Evolutionary conservation across 2,888 invertebrate genomes (phyloP), one percentile per base, ranked within the genome.

Genomic region (Drosophila ezoana): DNA sequence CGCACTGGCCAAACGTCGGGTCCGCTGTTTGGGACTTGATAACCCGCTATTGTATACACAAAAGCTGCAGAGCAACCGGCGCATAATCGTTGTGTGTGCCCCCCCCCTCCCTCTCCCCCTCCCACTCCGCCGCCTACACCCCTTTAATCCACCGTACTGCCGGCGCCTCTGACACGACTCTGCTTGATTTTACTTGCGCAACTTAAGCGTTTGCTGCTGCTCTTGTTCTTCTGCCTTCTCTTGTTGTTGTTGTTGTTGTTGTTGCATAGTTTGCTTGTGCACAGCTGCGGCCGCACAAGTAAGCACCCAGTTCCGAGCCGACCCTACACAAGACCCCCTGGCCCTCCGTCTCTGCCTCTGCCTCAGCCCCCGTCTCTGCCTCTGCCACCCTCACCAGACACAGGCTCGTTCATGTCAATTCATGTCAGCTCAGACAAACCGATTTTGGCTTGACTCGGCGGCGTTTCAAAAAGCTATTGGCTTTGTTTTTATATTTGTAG

Each of bases 1-100:
- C 72, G 62, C 63, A 63, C 52, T 62, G 52, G 14, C 37, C 48
- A 14, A 37, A 20, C 43, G 57, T 40, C 59, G 54, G 60, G 54
- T 58, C 53, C 70, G 85, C 82, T 81, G 86, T 79, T 86, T 81
- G 85, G 72, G 79, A 68, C 89, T 89, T 87, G 90, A 87, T 87
- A 87, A 84, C 85, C 89, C 76, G 79, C 90, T 81, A 90, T 87
- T 87, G 90, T 89, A 76, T 78, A 87, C 85, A 77, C 71, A 77
- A 80, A 69, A 64, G 79, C 59, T 66, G 61, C 63, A 59, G 68
- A 67, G 70, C 67, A 76, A 72, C 70, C 76, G 77, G 68, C 86
- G 85, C 89, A 89, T 88, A 85, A 89, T 85, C 83, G 89, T 84
- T 79, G 62, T 32, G 11, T 11, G 20, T n/a, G 10, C 41, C 41